Percentiles rank a stretch among this genome's conserved stretches.
Evolutionary conservation across 2,113 vertebrate genomes (phyloP).

Genomic region (Phycodurus eques): DNA sequence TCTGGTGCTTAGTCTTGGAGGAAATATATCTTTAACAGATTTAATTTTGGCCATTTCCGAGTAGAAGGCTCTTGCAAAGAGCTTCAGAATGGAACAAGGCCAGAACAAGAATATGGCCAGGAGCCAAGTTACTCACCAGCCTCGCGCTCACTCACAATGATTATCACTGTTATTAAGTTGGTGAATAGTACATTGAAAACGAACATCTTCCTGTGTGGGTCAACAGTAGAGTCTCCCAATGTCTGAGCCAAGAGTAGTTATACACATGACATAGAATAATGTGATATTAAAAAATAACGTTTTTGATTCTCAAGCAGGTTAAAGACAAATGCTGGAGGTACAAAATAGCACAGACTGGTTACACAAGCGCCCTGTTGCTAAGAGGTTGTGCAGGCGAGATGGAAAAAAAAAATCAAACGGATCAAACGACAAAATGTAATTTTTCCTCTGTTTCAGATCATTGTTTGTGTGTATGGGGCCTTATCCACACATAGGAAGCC

Average conservation of each 20-base stretch:
- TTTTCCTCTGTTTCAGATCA: slow-evolving; percentile 56
- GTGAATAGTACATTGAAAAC: background rate
- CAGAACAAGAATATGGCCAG: slow-evolving; percentile 8
- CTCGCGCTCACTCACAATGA: background rate
- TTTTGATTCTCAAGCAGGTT: slow-evolving; percentile 22
- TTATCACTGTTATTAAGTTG: slow-evolving; percentile 4
- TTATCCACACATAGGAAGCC: slow-evolving; percentile 56
- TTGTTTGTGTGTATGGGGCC: slow-evolving; percentile 34
- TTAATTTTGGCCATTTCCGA: slow-evolving; percentile 7
- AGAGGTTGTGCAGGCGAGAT: slow-evolving; percentile 53
- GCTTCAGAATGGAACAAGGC: slow-evolving; percentile 21
- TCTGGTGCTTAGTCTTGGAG: slow-evolving; percentile 9
- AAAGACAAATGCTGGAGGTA: slow-evolving; percentile 21
- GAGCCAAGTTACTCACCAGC: slow-evolving; percentile 11
- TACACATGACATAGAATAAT: slow-evolving; percentile 13
- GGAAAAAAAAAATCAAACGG: slow-evolving; percentile 52
- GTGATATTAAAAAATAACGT: background rate
- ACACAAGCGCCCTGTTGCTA: slow-evolving; percentile 58
- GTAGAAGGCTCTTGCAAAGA: slow-evolving; percentile 19
- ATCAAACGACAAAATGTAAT: slow-evolving; percentile 65
- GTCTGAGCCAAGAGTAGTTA: background rate
- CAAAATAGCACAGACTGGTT: slow-evolving; percentile 44
- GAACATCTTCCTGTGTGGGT: background rate
- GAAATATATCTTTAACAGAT: slow-evolving; percentile 11
- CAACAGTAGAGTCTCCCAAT: background rate